Base-by-base conservation (phyloP, 2,888 invertebrate genomes). In the Agonopterix arenella region DNA sequence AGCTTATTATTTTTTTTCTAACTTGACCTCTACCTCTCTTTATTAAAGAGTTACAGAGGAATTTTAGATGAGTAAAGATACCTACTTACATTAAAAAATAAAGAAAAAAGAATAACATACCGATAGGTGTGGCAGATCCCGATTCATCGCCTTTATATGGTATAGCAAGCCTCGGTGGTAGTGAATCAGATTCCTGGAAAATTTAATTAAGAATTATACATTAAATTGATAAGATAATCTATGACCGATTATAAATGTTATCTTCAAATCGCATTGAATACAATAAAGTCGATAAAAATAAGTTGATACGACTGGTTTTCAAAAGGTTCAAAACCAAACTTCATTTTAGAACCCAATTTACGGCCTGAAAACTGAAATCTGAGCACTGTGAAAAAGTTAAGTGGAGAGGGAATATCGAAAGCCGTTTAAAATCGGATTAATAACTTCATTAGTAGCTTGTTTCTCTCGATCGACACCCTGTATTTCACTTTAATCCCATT, bases 381-480 rank as follows among this genome's bases (percentile, higher is more conserved):
- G 45, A 38, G 11, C 10, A 43, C 48, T 48, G 42, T 44, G 40
- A 47, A 37, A 51, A n/a, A 48, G 5, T 28, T 28, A 28, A 28
- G 28, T 28, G 28, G 28, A 28, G 28, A 28, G 28, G 61, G 76
- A 64, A 73, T 73, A 76, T 77, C 74, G 78, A 80, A 81, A 84
- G 80, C 82, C 74, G 78, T 68, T 69, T 80, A 73, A 79, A 84
- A 85, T 76, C 76, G 84, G 86, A 89, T 89, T 88, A 89, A 89
- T 88, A 89, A 89, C 89, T 89, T 88, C 82, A 89, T 89, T 89
- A 90, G 81, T 79, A 75, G 80, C 84, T 77, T 80, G 83, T 85
- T 84, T 81, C 84, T 84, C 82, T 72, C 86, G 84, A 86, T 84
- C 79, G 84, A 82, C 79, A 79, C 58, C 70, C 84, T 72, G 79